These are phyloP conservation scores for Bagarius yarrelli DNA, from an alignment of 2,113 vertebrate genomes.

Conservation along the genomic window DNA sequence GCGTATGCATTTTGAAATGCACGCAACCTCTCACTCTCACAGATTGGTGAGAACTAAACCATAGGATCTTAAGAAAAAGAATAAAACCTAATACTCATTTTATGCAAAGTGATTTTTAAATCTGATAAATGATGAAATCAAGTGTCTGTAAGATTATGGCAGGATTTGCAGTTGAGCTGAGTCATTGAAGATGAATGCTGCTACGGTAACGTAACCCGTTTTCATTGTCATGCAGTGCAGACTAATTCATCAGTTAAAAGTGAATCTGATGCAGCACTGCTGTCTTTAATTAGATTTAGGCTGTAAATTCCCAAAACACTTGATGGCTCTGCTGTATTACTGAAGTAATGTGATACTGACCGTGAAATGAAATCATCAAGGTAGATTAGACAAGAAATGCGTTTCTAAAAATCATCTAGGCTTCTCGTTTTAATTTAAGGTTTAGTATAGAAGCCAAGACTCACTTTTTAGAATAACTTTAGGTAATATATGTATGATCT, in stretches of 20 bases:
- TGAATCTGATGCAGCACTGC: constrained; percentile 32
- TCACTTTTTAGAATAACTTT: background rate
- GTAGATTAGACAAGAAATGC: constrained; percentile 30
- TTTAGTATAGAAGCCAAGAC: background rate
- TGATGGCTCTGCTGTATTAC: constrained; percentile 33
- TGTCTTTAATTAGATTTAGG: constrained; percentile 47
- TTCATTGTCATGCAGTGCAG: constrained; percentile 23
- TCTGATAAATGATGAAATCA: constrained; percentile 1
- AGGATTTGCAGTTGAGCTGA: background rate
- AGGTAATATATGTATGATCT: background rate
- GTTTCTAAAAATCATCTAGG: constrained; percentile 21
- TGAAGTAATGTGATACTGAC: constrained; percentile 28
- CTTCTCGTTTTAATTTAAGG: background rate
- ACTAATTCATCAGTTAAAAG: constrained; percentile 44
- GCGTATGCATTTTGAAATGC: too few relatives aligned
- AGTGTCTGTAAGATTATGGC: background rate
- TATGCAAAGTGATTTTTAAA: constrained; percentile 10
- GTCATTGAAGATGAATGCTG: constrained; percentile 11
- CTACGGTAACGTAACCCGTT: constrained; percentile 33
- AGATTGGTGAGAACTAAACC: too few relatives aligned
- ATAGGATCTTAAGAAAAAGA: too few relatives aligned
- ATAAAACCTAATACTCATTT: too few relatives aligned
- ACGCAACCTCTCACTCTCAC: too few relatives aligned
- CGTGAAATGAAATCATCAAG: constrained; percentile 20
- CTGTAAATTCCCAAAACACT: constrained; percentile 42